phyloP scores from a whole-genome alignment of 1,140 invertebrate species.

The Diorhabda elongata region DNA sequence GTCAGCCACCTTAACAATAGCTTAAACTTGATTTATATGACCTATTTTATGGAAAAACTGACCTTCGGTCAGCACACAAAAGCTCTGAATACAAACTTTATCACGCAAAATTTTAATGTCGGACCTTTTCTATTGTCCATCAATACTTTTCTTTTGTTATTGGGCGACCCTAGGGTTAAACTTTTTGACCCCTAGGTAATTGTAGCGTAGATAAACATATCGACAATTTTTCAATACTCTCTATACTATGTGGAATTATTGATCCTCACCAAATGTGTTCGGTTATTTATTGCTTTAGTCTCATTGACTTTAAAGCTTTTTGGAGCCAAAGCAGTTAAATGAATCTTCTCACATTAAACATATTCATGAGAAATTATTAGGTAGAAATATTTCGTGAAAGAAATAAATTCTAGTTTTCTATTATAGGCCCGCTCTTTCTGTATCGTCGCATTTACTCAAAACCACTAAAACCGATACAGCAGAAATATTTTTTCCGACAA shows the following conservation, averaged over 20 bases:
- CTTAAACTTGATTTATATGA: conserved; percentile 46
- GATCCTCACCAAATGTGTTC: background rate
- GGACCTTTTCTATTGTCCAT: conserved; percentile 35
- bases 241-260: conserved; percentile 6
- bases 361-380: background rate
- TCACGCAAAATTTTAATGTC: conserved; percentile 41
- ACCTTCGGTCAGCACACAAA: conserved; percentile 43
- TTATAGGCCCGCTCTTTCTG: no score
- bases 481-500: no score
- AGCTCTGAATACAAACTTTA: conserved; percentile 34
- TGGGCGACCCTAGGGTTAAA: conserved; percentile 42
- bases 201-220: conserved; percentile 44
- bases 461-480: no score
- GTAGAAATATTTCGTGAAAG: no score
- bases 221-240: conserved; percentile 46
- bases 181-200: conserved; percentile 44
- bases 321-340: background rate
- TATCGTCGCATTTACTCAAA: no score
- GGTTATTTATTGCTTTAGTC: background rate
- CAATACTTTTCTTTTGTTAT: conserved; percentile 36
- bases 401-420: no score
- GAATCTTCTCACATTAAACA: background rate
- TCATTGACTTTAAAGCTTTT: background rate
- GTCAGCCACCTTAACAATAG: conserved; percentile 44
- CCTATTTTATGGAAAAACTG: conserved; percentile 44